These are phyloP conservation scores for Enteromius anoplus DNA, from an alignment of 2,797 vertebrate genomes.

Conservation along the genomic window DNA sequence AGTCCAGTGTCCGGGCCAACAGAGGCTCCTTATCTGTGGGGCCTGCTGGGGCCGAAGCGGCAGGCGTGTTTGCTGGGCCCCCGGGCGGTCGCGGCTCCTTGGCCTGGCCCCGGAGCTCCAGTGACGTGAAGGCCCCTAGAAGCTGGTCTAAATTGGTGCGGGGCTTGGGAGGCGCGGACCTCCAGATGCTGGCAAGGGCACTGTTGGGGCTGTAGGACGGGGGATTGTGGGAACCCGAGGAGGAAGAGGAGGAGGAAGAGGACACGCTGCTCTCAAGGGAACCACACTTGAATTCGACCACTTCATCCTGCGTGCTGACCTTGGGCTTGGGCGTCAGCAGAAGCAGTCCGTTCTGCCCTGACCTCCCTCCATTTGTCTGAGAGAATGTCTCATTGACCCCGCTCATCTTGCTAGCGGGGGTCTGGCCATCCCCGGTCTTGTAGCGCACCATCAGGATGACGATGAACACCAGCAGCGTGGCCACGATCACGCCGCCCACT, in stretches of 20 bases:
- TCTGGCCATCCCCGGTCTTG: constrained; percentile 72
- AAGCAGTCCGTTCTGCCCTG: constrained; percentile 75
- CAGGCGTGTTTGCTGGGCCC: constrained; percentile 58
- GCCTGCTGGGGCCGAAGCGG: constrained; percentile 47
- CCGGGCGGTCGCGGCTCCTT: constrained; percentile 71
- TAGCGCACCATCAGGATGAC: constrained; percentile 93
- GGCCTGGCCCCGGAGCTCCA: constrained; percentile 86
- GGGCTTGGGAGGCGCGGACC: constrained; percentile 79
- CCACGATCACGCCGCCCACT: constrained; percentile 91
- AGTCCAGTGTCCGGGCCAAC: constrained; percentile 82
- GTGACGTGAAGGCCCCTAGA: constrained; percentile 88
- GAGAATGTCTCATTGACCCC: constrained; percentile 83
- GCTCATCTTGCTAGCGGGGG: constrained; percentile 77
- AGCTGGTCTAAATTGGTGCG: constrained; percentile 88
- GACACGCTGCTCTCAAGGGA: constrained; percentile 84
- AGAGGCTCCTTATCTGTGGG: constrained; percentile 89
- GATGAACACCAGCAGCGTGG: constrained; percentile 90
- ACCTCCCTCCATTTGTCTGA: constrained; percentile 83
- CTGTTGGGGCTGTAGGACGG: constrained; percentile 82
- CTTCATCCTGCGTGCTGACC: constrained; percentile 81
- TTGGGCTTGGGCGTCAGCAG: constrained; percentile 74
- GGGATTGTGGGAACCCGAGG: constrained; percentile 73
- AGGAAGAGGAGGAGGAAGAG: constrained; percentile 80
- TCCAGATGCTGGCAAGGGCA: constrained; percentile 85
- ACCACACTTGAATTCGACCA: constrained; percentile 84